Percentiles rank a stretch among this genome's conserved stretches.
These are phyloP conservation scores for Druceiella hillmani DNA, from an alignment of 2,888 invertebrate genomes.

Conservation along the genomic window DNA sequence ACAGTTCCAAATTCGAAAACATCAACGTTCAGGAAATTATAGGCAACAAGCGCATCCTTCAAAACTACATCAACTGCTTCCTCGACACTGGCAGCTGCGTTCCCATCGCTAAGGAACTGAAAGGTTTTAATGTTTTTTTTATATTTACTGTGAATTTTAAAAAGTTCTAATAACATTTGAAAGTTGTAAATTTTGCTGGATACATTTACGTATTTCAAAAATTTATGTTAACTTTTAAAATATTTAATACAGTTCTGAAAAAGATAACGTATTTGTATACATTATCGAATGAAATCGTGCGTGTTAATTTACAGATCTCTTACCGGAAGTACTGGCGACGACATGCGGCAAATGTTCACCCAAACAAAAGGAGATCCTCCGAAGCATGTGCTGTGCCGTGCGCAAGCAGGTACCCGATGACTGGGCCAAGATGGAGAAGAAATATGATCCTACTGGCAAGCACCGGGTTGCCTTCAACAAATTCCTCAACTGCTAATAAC, in stretches of 20 bases:
- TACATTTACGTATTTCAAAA: not conserved
- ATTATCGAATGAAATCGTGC: too few relatives aligned
- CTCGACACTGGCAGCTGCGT: constrained; percentile 61
- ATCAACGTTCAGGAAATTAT: constrained; percentile 62
- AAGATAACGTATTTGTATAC: not conserved
- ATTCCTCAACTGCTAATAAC: constrained; percentile 15
- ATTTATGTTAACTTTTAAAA: constrained; percentile 5
- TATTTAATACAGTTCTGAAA: not conserved
- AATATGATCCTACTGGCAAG: constrained; percentile 47
- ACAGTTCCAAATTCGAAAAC: constrained; percentile 63
- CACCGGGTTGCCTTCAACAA: constrained; percentile 46
- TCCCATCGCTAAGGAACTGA: constrained; percentile 62
- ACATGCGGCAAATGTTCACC: constrained; percentile 55
- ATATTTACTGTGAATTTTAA: too few relatives aligned
- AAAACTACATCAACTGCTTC: constrained; percentile 64
- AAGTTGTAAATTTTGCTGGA: too few relatives aligned
- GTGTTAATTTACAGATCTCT: constrained; percentile 38
- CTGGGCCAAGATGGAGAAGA: constrained; percentile 37
- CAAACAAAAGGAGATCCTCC: constrained; percentile 51
- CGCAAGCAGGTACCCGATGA: constrained; percentile 40
- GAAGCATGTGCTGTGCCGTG: constrained; percentile 45
- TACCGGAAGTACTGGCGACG: constrained; percentile 55
- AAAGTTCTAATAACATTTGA: too few relatives aligned
- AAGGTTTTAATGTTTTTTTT: too few relatives aligned
- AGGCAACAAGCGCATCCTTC: constrained; percentile 57